Evolutionary conservation across 2,797 vertebrate species (phyloP), one percentile per base, ranked within the genome.

Genomic region (Myripristis jacobus): DNA sequence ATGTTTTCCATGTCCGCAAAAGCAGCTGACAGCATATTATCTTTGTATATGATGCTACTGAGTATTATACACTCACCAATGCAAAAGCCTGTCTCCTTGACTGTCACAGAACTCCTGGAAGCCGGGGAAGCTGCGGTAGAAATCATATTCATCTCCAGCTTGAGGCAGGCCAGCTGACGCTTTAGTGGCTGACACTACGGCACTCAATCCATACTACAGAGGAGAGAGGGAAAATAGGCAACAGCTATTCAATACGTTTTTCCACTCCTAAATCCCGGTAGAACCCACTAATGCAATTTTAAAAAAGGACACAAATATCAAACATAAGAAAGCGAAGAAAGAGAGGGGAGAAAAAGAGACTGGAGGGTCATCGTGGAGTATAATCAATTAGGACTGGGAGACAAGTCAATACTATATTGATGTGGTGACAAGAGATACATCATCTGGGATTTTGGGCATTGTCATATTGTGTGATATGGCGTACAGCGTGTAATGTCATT

Each of bases 71-170:
- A 84, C 95, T 94, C 81, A 98, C 98, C 96, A 96, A 31, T 88
- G 93, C 36, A 98, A 84, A 31, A 99, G 91, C 21, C 73, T 89
- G 52, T 97, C 95, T 3, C 96, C 96, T 82, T 99, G 98, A 0
- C 88, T 93, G 48, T 93, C 91, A 84, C 97, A 98, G 91, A 95
- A 99, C 0, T 94, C 93, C 16, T 93, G 95, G 89, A 99, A 99
- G 1, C 94, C 95, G 0, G 96, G 94, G 81, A 99, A 99, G 87
- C 97, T 99, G 53, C 95, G 92, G 83, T 99, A 99, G 88, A 98
- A 97, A 81, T 99, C 98, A 12, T 94, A 98, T 27, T 99, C 97
- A 1, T 99, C 97, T 0, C 97, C 98, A 1, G 92, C 71, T 84
- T 97, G 96, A 13, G 98, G 98, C 0, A 99, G 92, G 43, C 91